Evolutionary conservation across 2,113 vertebrate species (phyloP).

Genomic region (Poicephalus meyeri): DNA sequence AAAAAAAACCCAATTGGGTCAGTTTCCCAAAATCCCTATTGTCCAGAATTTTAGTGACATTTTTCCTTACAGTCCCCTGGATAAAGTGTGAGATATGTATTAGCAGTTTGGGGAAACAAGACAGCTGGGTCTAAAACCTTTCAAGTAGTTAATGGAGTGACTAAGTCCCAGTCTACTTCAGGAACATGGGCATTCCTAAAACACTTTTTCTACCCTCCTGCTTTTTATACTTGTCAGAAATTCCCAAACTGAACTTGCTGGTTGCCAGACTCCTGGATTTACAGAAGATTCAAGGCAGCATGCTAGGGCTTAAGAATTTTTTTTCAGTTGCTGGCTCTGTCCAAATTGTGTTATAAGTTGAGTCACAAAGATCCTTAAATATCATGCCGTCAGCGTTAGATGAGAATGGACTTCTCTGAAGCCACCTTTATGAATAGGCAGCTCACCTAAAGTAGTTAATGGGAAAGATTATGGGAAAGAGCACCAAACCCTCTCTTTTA

Average conservation of each 20-base stretch:
- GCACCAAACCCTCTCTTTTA: neutral
- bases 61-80: neutral
- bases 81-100: neutral
- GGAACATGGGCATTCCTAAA: neutral
- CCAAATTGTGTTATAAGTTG: neutral
- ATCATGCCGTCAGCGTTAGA: neutral
- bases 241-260: neutral
- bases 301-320: neutral
- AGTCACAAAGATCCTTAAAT: neutral
- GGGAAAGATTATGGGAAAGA: neutral
- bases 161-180: neutral
- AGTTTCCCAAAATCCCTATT: neutral
- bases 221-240: neutral
- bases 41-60: neutral
- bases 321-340: neutral
- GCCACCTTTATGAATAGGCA: neutral
- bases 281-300: neutral
- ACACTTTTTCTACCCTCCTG: neutral
- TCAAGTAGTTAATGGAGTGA: neutral
- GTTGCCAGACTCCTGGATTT: neutral
- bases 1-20: neutral
- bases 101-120: neutral
- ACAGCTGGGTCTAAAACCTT: neutral
- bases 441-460: neutral
- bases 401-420: neutral